Conservation (phyloP, 2,888 invertebrate genomes). For the Villa cingulata region DNA sequence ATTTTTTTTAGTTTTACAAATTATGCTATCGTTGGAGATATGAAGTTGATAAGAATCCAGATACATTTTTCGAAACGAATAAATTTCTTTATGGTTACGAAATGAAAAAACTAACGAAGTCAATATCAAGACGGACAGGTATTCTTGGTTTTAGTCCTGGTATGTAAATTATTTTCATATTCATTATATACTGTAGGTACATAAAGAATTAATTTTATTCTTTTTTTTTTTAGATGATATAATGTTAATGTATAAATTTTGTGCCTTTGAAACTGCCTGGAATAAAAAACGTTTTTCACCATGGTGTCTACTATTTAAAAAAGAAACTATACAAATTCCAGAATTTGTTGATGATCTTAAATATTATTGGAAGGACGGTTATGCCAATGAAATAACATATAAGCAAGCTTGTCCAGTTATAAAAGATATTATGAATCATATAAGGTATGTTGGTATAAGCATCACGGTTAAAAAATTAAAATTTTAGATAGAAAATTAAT, state of each 20-base stretch:
- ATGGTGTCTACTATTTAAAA: constrained; percentile 64
- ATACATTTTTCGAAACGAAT: constrained; percentile 42
- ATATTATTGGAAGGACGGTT: constrained; percentile 72
- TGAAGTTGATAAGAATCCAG: constrained; percentile 54
- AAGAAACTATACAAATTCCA: constrained; percentile 44
- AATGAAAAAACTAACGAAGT: constrained; percentile 39
- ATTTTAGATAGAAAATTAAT: too few species aligned
- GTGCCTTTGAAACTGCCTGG: constrained; percentile 78
- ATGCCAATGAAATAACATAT: constrained; percentile 58
- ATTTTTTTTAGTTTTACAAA: constrained; percentile 58
- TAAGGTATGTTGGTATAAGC: too few species aligned
- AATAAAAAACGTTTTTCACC: constrained; percentile 48
- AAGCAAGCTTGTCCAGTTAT: constrained; percentile 63
- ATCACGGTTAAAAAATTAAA: too few species aligned
- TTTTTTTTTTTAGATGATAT: constrained; percentile 39
- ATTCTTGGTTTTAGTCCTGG: constrained; percentile 42
- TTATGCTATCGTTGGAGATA: constrained; percentile 55
- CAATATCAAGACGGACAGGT: constrained; percentile 44
- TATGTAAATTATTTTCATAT: constrained; percentile 1
- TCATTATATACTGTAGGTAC: not conserved
- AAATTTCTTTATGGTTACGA: constrained; percentile 41
- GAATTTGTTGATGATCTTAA: constrained; percentile 67
- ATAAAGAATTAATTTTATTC: not conserved
- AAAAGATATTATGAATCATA: constrained; percentile 52
- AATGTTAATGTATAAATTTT: constrained; percentile 54